Base-by-base conservation (phyloP, 2,888 invertebrate species). In the Panopea generosa region DNA sequence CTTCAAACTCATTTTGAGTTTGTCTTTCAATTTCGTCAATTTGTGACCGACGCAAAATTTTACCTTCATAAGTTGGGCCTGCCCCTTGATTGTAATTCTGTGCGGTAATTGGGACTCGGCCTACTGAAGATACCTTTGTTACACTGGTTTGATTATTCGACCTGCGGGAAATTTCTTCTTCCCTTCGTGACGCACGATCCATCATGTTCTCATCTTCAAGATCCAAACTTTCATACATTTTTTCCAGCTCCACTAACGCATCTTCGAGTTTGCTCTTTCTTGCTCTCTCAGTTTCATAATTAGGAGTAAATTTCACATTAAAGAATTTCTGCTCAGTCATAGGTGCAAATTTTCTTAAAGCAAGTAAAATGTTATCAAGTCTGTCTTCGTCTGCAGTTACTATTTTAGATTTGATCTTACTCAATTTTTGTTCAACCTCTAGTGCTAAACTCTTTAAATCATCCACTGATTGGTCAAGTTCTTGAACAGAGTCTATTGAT, bases 161-260 rank as follows among this genome's bases (percentile, higher is more conserved):
- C 22, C 43, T 43, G 47, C 52, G 40, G n/a, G n/a, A n/a, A 16
- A 55, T 26, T 27, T 67, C 73, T 52, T 77, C 80, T 53, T 84
- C 86, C 26, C 70, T 38, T 24, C 83, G 66, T 11, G 72, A 75
- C 14, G 83, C 83, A 0, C 83, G 43, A 24, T 84, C 86, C 61
- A 83, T 70, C 26, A 86, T 45, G 50, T 63, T 62, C 20, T 86
- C 86, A 57, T 86, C 84, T 52, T 87, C 83, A 2, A 90, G 68
- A 67, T 90, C 83, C 26, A 91, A 61, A 47, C 81, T 83, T 43
- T 89, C 84, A 72, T 90, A 91, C 40, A 90, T 89, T 70, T 85
- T 83, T 57, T 92, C 91, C 27, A 92, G 83, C 56, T 91, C 91
- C 2, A 83, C 76, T 26, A 92, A 77, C 9, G 88, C 90, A 60